Evolutionary conservation across 2,888 invertebrate genomes (phyloP).

Genomic region (Notocelia uddmanniana): DNA sequence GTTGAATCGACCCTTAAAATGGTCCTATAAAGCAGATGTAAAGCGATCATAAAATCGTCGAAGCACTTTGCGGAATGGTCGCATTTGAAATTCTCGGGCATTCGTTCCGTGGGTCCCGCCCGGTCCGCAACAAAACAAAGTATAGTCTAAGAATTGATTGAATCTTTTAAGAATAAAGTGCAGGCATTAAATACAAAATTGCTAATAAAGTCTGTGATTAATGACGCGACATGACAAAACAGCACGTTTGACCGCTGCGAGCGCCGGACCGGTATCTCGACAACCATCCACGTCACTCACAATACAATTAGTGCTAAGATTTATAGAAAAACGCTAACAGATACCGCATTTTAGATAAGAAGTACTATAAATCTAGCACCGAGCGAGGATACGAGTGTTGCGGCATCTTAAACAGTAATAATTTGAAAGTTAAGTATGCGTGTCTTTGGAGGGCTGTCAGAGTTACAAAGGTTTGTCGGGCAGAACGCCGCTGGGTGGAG

Average conservation of each 20-base stretch:
- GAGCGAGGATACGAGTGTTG: constrained; percentile 51
- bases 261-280: constrained; percentile 36
- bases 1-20: constrained; percentile 72
- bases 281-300: constrained; percentile 38
- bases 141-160: constrained; percentile 18
- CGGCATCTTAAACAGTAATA: constrained; percentile 73
- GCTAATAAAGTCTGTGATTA: constrained; percentile 43
- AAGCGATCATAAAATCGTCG: constrained; percentile 70
- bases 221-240: constrained; percentile 31
- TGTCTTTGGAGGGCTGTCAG: constrained; percentile 79
- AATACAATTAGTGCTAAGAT: constrained; percentile 40
- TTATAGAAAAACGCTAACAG: constrained; percentile 33
- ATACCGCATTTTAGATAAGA: constrained; percentile 37
- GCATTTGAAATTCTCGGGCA: constrained; percentile 51
- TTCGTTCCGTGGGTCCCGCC: constrained; percentile 23
- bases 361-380: constrained; percentile 50
- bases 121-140: constrained; percentile 16
- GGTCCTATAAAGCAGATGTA: constrained; percentile 72
- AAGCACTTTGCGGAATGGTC: constrained; percentile 69
- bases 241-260: constrained; percentile 29
- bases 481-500: constrained; percentile 83
- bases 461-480: constrained; percentile 79
- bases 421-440: constrained; percentile 79
- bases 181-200: constrained; percentile 30
- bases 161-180: constrained; percentile 34